A percentile compares a stretch with the other conserved stretches of the same genome.
These are phyloP conservation scores for cattle (Bos taurus) DNA, from an alignment of 2,113 vertebrate genomes.

Conservation along the genomic window ARS-UCD2.0 NC_037345.1:55417001-55417500, in stretches of 20 bases:
- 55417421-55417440: neutral
- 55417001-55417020: rapidly evolving
- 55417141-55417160: neutral
- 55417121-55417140: rapidly evolving
- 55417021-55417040: neutral
- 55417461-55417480: neutral
- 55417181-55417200: neutral
- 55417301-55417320: neutral
- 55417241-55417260: neutral
- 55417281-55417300: neutral
- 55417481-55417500: neutral
- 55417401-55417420: neutral
- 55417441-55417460: neutral
- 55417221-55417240: neutral
- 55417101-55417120: neutral
- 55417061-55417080: neutral
- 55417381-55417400: neutral
- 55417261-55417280: neutral
- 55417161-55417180: neutral
- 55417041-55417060: neutral
- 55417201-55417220: neutral
- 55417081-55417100: neutral
- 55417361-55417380: too few species aligned
- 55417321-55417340: neutral
- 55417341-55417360: neutral